Base-by-base conservation (phyloP, 2,888 invertebrate genomes). In the Junonia oenone region DNA sequence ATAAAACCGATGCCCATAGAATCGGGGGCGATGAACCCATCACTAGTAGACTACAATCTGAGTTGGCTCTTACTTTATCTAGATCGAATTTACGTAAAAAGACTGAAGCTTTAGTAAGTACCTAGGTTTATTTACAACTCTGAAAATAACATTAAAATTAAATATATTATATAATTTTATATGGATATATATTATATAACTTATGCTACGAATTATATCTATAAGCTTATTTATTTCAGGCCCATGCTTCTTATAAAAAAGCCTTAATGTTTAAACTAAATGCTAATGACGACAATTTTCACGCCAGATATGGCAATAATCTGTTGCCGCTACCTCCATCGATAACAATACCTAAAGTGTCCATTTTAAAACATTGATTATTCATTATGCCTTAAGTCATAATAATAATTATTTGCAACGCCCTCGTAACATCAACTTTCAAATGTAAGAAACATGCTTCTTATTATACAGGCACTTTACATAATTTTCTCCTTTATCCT, bases 21-120 rank as follows among this genome's bases (percentile, higher is more conserved):
- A 74, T 74, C 55, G 75, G 77, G 50, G 89, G 88, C 26, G 84
- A 89, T 62, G 88, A 86, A 43, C 91, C 93, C 0, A 92, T 94
- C 49, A 90, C 92, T 13, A 93, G 93, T 68, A 91, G 93, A 68
- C 83, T 96, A 55, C 95, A 95, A 68, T 93, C 93, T 56, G 95
- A 96, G 83, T 83, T 96, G 64, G 93, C 92, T 53, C 92, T 94
- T 57, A 96, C 95, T 5, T 82, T 96, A 59, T 94, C 94, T 68
- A 92, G 95, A 74, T 95, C 95, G 52, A 95, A 95, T 88, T 90
- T 95, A 69, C 92, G 92, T 71, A 93, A 93, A 84, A 92, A 93
- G 83, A 94, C 93, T 78, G 94, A 94, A 77, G 90, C 91, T 65
- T 81, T 92, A 88, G 92, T 92, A 76, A 89, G 91, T 83, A 63